Evolutionary conservation across 2,113 vertebrate genomes (phyloP).

Genomic region (Tylochromis polylepis): DNA sequence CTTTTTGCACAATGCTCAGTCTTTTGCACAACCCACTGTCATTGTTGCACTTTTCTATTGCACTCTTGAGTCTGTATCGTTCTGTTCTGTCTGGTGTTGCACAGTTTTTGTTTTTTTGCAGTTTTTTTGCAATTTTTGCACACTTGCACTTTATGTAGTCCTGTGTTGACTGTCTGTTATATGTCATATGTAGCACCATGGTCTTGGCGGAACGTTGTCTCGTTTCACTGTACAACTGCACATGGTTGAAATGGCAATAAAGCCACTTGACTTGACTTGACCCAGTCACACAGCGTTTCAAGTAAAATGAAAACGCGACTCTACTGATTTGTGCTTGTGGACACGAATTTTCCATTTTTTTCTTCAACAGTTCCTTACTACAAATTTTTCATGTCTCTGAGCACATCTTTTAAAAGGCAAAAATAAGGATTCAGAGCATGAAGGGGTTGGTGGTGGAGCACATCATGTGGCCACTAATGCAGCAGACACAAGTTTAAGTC

Average conservation of each 20-base stretch:
- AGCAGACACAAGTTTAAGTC: not conserved
- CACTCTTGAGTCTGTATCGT: not conserved
- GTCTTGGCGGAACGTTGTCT: not conserved
- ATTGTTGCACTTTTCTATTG: no score
- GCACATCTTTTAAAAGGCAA: not conserved
- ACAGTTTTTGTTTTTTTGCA: not conserved
- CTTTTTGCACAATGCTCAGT: not conserved
- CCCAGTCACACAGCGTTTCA: not conserved
- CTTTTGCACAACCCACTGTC: not conserved
- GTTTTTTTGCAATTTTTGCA: not conserved
- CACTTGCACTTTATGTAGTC: not conserved
- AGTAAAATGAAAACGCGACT: not conserved
- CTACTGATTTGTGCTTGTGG: not conserved
- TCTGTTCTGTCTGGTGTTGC: not conserved
- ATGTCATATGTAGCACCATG: not conserved
- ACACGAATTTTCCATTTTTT: not conserved
- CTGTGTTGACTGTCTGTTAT: not conserved
- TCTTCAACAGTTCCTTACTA: not conserved
- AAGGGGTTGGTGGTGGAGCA: not conserved
- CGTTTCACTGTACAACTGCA: not conserved
- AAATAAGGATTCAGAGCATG: not conserved
- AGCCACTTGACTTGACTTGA: not conserved
- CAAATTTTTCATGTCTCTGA: not conserved
- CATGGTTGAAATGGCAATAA: not conserved
- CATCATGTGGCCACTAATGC: not conserved